Evolutionary conservation across 1,140 invertebrate genomes (phyloP), one percentile per base, ranked within the genome.

Genomic region (Medauroidea extradentata): DNA sequence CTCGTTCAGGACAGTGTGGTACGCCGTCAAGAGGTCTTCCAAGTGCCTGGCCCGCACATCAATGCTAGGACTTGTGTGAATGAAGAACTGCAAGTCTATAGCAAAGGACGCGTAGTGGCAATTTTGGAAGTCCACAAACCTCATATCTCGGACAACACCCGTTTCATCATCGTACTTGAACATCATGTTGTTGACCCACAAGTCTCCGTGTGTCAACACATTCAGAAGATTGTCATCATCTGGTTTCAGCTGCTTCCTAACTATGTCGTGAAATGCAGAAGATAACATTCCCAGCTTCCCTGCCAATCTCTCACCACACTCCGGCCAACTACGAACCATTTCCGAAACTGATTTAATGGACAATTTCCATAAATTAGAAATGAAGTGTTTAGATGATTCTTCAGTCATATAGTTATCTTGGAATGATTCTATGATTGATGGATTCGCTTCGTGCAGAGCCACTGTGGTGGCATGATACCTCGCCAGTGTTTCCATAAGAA

Each of bases 21-120:
- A 80, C n/a, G 79, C 78, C 2, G 70, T 56, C 1, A 81, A 59
- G 0, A 83, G 14, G 0, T 56, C 56, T 3, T 76, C 69, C 16
- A 66, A 67, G 8, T 75, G 43, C 16, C 59, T 59, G 0, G 76
- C 71, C 1, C 77, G 60, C 0, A 80, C 67, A 0, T 71, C 61
- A 8, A 69, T 66, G 7, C 8, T 74, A 65, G 7, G 68, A 55
- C 82, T 84, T 0, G 78, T 79, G 16, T 79, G 77, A 1, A 86
- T 57, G 46, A 83, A 79, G 52, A 85, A 85, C 0, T 80, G 65
- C 3, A 86, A 53, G 64, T 86, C 84, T 5, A 80, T 70, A 0
- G 77, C 54, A 5, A 80, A 71, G 18, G 78, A 84, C 5, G 73
- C 69, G 44, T 79, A 78, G 13, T 78, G 64, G 25, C 57, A 23